These are phyloP conservation scores for Microtus ochrogaster DNA, from an alignment of 2,113 vertebrate species.

Conservation along the genomic window DNA sequence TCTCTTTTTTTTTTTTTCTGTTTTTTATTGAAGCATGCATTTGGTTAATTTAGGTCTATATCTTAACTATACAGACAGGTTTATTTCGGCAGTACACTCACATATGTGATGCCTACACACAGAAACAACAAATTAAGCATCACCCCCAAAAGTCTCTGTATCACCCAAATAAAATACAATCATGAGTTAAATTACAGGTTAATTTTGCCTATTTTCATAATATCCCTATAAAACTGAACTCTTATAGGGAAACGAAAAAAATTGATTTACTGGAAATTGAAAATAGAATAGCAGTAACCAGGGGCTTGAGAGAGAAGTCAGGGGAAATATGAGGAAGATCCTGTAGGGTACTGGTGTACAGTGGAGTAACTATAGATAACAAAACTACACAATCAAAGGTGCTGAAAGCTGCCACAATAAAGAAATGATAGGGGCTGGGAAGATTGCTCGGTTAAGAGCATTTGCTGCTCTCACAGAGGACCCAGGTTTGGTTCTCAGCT, in stretches of 20 bases:
- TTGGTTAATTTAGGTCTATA: background rate
- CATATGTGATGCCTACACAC: background rate
- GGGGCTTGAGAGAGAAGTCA: background rate
- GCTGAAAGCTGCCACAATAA: background rate
- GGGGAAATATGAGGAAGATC: background rate
- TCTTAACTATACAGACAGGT: background rate
- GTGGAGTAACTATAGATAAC: background rate
- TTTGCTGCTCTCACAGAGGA: background rate
- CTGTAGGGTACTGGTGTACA: no score
- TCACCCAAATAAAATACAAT: background rate
- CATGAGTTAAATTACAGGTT: background rate
- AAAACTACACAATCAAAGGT: background rate
- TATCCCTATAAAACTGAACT: background rate
- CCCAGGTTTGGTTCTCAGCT: background rate
- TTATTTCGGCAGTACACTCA: background rate
- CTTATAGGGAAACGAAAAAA: background rate
- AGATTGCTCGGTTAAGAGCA: background rate
- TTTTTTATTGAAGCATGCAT: constrained; percentile 40
- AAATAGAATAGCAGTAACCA: background rate
- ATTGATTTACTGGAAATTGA: background rate
- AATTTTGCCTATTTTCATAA: background rate
- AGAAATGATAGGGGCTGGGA: background rate
- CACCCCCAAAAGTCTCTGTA: background rate
- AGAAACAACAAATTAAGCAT: background rate
- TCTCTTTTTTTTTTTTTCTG: background rate